These are phyloP conservation scores for Cyrtodaria siliqua DNA, from an alignment of 2,888 invertebrate species.

Conservation along the genomic window DNA sequence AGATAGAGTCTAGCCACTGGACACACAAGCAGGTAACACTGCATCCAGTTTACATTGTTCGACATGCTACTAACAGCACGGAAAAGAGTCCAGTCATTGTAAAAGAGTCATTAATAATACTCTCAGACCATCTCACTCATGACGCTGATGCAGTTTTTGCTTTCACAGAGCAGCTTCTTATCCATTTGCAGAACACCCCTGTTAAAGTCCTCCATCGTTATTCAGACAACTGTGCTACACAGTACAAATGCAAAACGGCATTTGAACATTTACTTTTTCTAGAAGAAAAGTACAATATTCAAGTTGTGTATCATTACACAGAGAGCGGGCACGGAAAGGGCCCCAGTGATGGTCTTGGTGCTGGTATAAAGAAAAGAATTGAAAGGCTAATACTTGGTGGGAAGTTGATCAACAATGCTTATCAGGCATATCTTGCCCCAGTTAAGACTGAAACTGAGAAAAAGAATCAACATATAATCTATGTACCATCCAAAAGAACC, in stretches of 20 bases:
- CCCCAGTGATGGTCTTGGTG: conserved; percentile 26
- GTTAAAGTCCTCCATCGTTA: conserved; percentile 27
- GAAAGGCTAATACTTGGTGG: conserved; percentile 30
- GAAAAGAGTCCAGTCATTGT: conserved; percentile 23
- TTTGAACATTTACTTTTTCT: conserved; percentile 8
- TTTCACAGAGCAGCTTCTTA: conserved; percentile 25
- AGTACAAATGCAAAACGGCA: conserved; percentile 34
- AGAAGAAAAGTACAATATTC: conserved; percentile 20
- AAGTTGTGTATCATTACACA: conserved; percentile 27
- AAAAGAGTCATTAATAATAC: conserved; percentile 36
- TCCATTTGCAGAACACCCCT: conserved; percentile 22
- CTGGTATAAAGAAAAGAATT: conserved; percentile 22
- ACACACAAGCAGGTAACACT: conserved; percentile 34
- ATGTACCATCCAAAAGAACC: conserved; percentile 8
- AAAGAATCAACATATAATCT: conserved; percentile 8
- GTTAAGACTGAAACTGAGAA: not conserved
- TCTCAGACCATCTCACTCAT: conserved; percentile 27
- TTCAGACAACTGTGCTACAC: conserved; percentile 32
- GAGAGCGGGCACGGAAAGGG: conserved; percentile 38
- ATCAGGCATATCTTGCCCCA: conserved; percentile 31
- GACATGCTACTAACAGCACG: conserved; percentile 20
- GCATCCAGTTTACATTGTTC: conserved; percentile 39
- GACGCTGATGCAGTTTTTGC: conserved; percentile 20
- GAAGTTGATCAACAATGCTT: conserved; percentile 32
- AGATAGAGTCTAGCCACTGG: conserved; percentile 35